These are phyloP conservation scores for Temnopleurus reevesii DNA, from an alignment of 53 echinoderm and acorn worm species.

Conservation along the genomic window DNA sequence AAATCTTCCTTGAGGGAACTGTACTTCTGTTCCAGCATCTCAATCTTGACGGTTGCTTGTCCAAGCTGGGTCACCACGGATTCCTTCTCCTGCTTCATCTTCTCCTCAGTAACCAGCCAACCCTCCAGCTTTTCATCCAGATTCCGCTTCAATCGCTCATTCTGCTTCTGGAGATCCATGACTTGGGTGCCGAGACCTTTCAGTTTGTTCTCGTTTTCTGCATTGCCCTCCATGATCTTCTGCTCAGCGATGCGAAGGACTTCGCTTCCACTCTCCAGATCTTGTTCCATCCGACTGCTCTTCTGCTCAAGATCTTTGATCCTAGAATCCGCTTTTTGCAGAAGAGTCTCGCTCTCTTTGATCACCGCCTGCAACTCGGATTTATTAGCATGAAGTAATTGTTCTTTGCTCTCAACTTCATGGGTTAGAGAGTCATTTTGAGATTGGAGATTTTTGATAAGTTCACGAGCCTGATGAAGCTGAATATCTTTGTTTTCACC, in stretches of 20 bases:
- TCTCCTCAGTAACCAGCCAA: background rate
- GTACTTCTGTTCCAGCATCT: conserved; percentile 4
- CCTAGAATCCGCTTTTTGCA: background rate
- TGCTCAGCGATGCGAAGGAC: conserved; percentile 22
- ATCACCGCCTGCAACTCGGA: conserved; percentile 1
- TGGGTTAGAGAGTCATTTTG: background rate
- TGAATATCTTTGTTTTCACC: background rate
- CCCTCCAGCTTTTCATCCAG: background rate
- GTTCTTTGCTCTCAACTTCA: conserved; percentile 9
- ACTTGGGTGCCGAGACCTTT: background rate
- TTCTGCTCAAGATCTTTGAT: background rate
- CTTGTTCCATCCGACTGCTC: background rate
- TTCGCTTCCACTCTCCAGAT: conserved; percentile 15
- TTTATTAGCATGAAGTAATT: background rate
- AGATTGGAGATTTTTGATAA: background rate
- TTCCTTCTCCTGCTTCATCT: conserved; percentile 2
- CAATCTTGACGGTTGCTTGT: background rate
- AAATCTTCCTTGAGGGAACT: conserved; percentile 6
- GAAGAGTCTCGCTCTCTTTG: background rate
- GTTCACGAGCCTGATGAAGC: background rate
- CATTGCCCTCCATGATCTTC: background rate
- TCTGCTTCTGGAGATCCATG: conserved; percentile 1
- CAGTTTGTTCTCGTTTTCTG: conserved; percentile 12
- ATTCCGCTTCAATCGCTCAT: conserved; percentile 6
- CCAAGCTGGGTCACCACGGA: background rate